Base-by-base conservation (phyloP, 1,140 invertebrate species). In the Pogonomyrmex barbatus region DNA sequence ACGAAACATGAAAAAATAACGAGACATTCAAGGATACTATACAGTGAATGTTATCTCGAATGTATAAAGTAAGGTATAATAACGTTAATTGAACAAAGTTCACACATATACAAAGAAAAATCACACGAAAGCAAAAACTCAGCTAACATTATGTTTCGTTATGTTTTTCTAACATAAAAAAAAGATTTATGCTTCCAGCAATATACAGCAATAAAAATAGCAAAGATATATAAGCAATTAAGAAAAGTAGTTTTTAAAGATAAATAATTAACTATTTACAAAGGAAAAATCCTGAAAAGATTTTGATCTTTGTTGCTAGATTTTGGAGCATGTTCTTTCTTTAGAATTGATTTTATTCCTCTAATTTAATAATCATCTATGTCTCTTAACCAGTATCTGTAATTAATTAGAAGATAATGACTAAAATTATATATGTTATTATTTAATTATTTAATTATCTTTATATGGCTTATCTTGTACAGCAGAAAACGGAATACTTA, bases 1-100 rank as follows among this genome's bases (percentile, higher is more conserved):
- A 81, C n/a, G n/a, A n/a, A n/a, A n/a, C 36, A 24, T 24, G 36
- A 70, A 70, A 81, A 81, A 70, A 45, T 70, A 12, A 52, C 33
- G 45, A 17, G 42, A 42, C 33, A 79, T 79, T 68, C 10, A 39
- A 33, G 36, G 4, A 45, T 47, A 63, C 12, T 39, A 4, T 4
- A 17, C 2, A 8, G 12, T 52, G 24, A 70, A 12, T 4, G 33
- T 6, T 52, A 54, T 36, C 12, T 54, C 30, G 14, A 8, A 68
- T 70, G 8, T 42, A 45, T 30, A 71, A 56, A 71, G 17, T 67
- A 67, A 67, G 36, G 12, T n/a, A 39, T 68, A 54, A 65, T 52
- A 9, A 81, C 10, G 24, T 10, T 33, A 81, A 68, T 54, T 45
- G 12, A 39, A 60, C 24, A 45, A 76, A 78, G 5, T 78, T 17